phyloP scores from a whole-genome alignment of 2,797 vertebrate species.

The Tapera naevia region DNA sequence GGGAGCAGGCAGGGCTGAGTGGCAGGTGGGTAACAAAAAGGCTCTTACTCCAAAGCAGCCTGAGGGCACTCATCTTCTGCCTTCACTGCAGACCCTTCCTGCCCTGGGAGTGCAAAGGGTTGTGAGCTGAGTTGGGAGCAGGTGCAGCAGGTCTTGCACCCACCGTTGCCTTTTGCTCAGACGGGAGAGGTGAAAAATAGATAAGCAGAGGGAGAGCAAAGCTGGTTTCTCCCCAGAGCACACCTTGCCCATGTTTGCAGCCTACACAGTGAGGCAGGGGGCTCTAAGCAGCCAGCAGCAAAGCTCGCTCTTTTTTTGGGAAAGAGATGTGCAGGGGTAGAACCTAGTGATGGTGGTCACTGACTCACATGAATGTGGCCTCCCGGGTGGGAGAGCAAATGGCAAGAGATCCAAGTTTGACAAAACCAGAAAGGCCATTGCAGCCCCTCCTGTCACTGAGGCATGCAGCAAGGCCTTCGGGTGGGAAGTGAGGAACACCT shows the following conservation, averaged over 20 bases:
- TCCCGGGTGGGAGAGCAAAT: neutral
- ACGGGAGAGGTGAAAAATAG: neutral
- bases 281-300: neutral
- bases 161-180: neutral
- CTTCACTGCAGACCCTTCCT: neutral
- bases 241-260: neutral
- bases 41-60: neutral
- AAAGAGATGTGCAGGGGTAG: neutral
- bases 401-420: neutral
- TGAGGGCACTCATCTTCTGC: neutral
- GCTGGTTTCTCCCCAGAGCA: neutral
- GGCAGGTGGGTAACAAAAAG: neutral
- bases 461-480: neutral
- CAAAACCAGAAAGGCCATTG: neutral
- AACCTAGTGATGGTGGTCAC: neutral
- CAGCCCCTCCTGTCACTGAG: neutral
- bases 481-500: rapidly evolving
- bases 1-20: neutral
- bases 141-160: neutral
- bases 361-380: rapidly evolving
- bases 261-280: rapidly evolving
- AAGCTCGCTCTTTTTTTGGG: neutral
- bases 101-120: neutral
- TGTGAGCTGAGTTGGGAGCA: rapidly evolving
- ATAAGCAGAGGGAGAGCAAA: neutral